Base-by-base conservation (phyloP, 1,140 invertebrate species). In the Solenopsis fugax region DNA sequence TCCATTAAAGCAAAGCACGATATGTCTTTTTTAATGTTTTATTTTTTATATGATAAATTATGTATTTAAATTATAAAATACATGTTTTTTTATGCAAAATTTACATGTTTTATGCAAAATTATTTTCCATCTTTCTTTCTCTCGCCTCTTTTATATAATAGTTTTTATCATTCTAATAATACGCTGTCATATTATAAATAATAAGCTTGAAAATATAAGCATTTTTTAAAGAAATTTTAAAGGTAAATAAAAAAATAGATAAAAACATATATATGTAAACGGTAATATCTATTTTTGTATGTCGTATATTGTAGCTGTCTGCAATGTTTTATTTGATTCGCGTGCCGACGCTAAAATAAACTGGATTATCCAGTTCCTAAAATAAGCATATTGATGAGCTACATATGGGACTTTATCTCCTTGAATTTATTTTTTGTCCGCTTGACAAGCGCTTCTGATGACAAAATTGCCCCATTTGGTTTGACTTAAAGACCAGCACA, bases 291-390 rank as follows among this genome's bases (percentile, higher is more conserved):
- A 21, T 37, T 65, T 78, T 37, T 4, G 2, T 21, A 50, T n/a
- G 29, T 65, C 4, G n/a, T 12, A 4, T 12, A 13, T 50, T 67
- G 37, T 16, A 71, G 4, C 16, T 4, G 45, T 34, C 29, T n/a
- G 5, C 21, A 67, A 52, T 13, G 16, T 45, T 71, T 13, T 21
- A 71, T 24, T 29, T 37, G 9, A 58, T 1, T 69, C 37, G 34
- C 41, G 52, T 29, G 34, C 13, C 48, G 52, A n/a, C 21, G 37
- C 29, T 71, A 71, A 81, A 56, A 81, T 81, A 71, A 81, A 71
- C 41, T 29, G 50, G 50, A 56, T 48, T 45, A 58, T 13, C 16
- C 21, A 16, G 37, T 81, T 81, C 50, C 45, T 71, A 81, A 81
- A 81, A 81, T 81, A 77, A 77, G 9, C 2, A 34, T 77, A 78